phyloP scores from a whole-genome alignment of 2,797 vertebrate genomes.

The Gambelia wislizenii region DNA sequence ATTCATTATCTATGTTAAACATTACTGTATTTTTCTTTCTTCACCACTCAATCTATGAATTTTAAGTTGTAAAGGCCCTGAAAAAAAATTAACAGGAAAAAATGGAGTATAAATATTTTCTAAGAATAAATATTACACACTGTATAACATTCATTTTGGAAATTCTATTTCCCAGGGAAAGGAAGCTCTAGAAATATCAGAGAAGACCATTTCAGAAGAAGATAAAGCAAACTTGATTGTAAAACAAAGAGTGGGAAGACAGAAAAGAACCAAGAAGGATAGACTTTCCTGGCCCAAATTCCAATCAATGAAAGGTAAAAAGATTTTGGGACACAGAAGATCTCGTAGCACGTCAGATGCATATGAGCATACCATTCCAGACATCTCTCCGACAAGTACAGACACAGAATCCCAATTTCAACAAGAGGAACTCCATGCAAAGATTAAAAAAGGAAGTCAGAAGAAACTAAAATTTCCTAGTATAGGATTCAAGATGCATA shows the following conservation, averaged over 20 bases:
- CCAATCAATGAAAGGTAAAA: conserved; percentile 86
- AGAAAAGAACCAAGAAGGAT: conserved; percentile 84
- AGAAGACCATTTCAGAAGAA: conserved; percentile 60
- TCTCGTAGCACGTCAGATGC: conserved; percentile 97
- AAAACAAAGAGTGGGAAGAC: conserved; percentile 82
- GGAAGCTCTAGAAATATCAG: conserved; percentile 59
- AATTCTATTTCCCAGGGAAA: conserved; percentile 66
- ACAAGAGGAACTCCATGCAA: conserved; percentile 72
- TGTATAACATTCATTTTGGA: neutral
- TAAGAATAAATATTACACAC: neutral
- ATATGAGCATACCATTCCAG: conserved; percentile 83
- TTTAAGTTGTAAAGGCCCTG: neutral
- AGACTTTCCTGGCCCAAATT: conserved; percentile 97
- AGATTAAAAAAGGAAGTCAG: conserved; percentile 81
- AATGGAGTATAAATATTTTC: neutral
- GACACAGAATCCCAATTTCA: conserved; percentile 88
- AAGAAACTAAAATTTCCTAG: conserved; percentile 80
- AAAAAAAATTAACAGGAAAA: neutral
- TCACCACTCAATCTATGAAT: neutral
- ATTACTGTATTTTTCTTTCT: neutral
- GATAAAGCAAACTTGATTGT: conserved; percentile 76
- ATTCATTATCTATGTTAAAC: too few relatives aligned
- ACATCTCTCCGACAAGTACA: conserved; percentile 89
- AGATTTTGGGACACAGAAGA: conserved; percentile 84
- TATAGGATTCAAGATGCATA: conserved; percentile 82